Evolutionary conservation across 2,797 vertebrate genomes (phyloP).

Genomic region (Perodicticus potto): DNA sequence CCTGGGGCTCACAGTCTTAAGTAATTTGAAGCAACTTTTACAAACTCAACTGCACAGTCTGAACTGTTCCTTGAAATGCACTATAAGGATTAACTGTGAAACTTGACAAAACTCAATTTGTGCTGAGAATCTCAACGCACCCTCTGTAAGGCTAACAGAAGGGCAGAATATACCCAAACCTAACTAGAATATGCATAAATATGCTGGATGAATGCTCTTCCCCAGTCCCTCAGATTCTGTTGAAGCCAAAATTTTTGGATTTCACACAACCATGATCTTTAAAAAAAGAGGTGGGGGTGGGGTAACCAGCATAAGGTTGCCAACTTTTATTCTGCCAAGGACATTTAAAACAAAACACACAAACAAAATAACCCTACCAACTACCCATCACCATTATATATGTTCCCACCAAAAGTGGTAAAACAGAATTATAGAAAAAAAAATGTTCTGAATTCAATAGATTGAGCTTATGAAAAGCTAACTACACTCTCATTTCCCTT

Average conservation of each 20-base stretch:
- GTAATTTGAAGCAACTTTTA: constrained; percentile 55
- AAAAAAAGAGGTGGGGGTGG: neutral
- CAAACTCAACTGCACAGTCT: constrained; percentile 38
- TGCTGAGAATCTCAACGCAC: constrained; percentile 5
- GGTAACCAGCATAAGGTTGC: neutral
- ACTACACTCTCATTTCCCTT: constrained; percentile 56
- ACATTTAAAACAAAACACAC: constrained; percentile 1
- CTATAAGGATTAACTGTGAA: constrained; percentile 11
- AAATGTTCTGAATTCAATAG: constrained; percentile 51
- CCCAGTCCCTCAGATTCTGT: neutral
- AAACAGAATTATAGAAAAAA: constrained; percentile 54
- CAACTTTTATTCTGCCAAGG: constrained; percentile 53
- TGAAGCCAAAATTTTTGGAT: constrained; percentile 64
- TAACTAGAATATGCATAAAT: constrained; percentile 37
- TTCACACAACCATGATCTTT: constrained; percentile 49
- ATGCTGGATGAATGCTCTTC: constrained; percentile 5
- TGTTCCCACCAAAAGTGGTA: constrained; percentile 39
- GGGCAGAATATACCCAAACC: neutral
- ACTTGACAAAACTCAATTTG: constrained; percentile 34
- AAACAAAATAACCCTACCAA: constrained; percentile 29
- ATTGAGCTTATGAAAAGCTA: constrained; percentile 20
- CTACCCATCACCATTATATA: constrained; percentile 49
- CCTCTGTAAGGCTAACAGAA: neutral
- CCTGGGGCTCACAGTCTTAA: constrained; percentile 54
- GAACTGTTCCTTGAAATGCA: constrained; percentile 58